Evolutionary conservation across 2,888 invertebrate species (phyloP).

Genomic region (Herminia tarsipennalis): DNA sequence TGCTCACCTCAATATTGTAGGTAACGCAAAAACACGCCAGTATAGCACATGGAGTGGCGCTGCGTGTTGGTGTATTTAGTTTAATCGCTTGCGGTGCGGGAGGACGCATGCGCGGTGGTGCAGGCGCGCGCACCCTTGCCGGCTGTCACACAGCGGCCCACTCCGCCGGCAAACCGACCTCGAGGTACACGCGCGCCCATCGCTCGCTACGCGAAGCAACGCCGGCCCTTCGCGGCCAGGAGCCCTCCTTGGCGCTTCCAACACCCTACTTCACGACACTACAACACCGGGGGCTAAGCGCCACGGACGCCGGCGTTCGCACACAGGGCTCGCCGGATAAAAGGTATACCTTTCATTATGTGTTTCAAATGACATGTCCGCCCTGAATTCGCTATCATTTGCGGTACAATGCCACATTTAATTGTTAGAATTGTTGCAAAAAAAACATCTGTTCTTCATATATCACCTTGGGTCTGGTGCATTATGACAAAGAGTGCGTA

Average conservation of each 20-base stretch:
- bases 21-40: constrained; percentile 48
- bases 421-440: constrained; percentile 45
- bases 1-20: constrained; percentile 50
- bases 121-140: constrained; percentile 67
- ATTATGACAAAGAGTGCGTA: constrained; percentile 57
- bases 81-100: constrained; percentile 39
- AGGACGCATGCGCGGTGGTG: constrained; percentile 73
- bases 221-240: constrained; percentile 83
- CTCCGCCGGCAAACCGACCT: constrained; percentile 80
- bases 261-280: constrained; percentile 57
- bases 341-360: constrained; percentile 67
- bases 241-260: constrained; percentile 78
- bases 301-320: constrained; percentile 77
- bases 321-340: constrained; percentile 73
- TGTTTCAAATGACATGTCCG: constrained; percentile 58
- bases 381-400: constrained; percentile 60
- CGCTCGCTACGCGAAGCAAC: constrained; percentile 77
- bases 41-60: constrained; percentile 53
- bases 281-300: constrained; percentile 64
- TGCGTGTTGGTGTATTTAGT: constrained; percentile 48
- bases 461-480: constrained; percentile 53
- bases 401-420: constrained; percentile 57
- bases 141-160: constrained; percentile 66
- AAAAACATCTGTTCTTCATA: constrained; percentile 36
- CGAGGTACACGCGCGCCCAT: constrained; percentile 75